phyloP scores from a whole-genome alignment of 2,113 vertebrate species.

The Bombycilla garrulus region DNA sequence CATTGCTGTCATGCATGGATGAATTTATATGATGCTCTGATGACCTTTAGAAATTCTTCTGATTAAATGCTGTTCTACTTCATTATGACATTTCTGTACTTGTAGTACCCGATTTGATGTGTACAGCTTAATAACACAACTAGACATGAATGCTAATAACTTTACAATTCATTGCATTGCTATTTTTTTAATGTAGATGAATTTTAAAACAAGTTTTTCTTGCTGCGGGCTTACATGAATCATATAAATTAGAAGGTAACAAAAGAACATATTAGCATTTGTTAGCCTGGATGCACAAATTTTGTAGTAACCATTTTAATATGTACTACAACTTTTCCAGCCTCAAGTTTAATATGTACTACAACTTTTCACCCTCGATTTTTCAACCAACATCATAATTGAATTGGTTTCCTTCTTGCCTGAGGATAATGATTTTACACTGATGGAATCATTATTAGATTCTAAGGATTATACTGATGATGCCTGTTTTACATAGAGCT shows the following conservation, averaged over 20 bases:
- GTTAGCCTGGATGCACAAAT: slow-evolving; percentile 77
- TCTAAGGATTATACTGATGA: slow-evolving; percentile 64
- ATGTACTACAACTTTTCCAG: slow-evolving; percentile 75
- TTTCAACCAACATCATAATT: slow-evolving; percentile 78
- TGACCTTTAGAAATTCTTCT: slow-evolving; percentile 77
- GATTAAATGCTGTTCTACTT: slow-evolving; percentile 74
- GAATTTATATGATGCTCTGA: slow-evolving; percentile 68
- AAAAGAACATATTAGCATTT: slow-evolving; percentile 87
- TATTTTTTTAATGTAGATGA: slow-evolving; percentile 76
- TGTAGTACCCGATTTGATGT: slow-evolving; percentile 75
- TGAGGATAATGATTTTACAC: slow-evolving; percentile 71
- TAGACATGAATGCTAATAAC: slow-evolving; percentile 80
- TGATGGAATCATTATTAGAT: slow-evolving; percentile 75
- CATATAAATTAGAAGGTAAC: slow-evolving; percentile 82
- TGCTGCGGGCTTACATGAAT: slow-evolving; percentile 80
- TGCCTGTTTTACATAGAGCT: slow-evolving; percentile 51
- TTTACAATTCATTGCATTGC: slow-evolving; percentile 76
- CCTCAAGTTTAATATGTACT: slow-evolving; percentile 79
- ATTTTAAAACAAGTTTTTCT: slow-evolving; percentile 81
- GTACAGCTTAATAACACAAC: slow-evolving; percentile 77
- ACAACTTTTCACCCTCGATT: slow-evolving; percentile 76
- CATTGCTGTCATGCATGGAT: slow-evolving; percentile 51
- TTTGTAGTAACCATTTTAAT: slow-evolving; percentile 81
- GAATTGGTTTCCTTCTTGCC: slow-evolving; percentile 74
- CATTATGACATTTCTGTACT: slow-evolving; percentile 75